Conservation (phyloP, 1,140 invertebrate species). For the Heliconius melpomene region DNA sequence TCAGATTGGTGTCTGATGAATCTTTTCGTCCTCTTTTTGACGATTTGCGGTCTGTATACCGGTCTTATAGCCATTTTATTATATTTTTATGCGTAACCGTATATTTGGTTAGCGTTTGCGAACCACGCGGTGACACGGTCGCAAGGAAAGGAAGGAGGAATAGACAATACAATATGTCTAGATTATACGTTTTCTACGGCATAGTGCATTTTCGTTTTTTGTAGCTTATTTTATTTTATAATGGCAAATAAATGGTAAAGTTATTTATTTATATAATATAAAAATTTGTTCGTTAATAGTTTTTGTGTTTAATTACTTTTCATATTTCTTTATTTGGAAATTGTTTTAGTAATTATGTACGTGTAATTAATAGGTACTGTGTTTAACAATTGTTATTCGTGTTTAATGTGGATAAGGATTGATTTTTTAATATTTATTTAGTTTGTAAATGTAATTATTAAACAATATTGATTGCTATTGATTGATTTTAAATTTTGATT, state of each 20-base stretch:
- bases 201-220: background rate
- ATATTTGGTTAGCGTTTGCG: slow-evolving; percentile 45
- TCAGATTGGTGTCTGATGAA: slow-evolving; percentile 98
- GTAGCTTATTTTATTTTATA: background rate
- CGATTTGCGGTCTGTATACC: slow-evolving; percentile 92
- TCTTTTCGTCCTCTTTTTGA: slow-evolving; percentile 98
- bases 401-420: no score
- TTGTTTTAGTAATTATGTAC: no score
- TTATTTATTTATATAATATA: no score
- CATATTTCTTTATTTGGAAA: no score
- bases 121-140: slow-evolving; percentile 80
- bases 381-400: background rate
- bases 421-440: no score
- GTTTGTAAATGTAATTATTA: no score
- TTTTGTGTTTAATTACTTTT: no score
- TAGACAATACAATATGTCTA: slow-evolving; percentile 72
- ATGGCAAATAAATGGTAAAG: no score
- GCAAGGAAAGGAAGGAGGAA: slow-evolving; percentile 75
- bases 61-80: slow-evolving; percentile 92
- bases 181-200: slow-evolving; percentile 61
- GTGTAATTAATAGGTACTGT: background rate
- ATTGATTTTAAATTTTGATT: no score
- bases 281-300: no score
- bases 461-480: background rate
- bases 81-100: slow-evolving; percentile 47